Evolutionary conservation across 2,888 invertebrate species (phyloP).

Genomic region (Anagyrus pseudococci): DNA sequence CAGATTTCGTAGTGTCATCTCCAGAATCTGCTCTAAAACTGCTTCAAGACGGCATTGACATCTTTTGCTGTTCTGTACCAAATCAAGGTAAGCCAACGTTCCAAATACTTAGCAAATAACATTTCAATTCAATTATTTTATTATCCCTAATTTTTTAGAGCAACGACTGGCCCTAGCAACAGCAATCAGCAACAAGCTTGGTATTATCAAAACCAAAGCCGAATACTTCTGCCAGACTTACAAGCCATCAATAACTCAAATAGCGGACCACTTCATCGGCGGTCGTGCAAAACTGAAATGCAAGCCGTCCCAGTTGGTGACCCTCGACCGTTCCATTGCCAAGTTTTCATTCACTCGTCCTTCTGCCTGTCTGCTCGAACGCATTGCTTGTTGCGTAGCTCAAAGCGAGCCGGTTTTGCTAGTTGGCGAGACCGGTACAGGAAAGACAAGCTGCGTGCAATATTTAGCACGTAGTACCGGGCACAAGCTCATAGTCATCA

Average conservation of each 20-base stretch:
- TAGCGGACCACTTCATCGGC: conserved; percentile 68
- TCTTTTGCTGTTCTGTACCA: conserved; percentile 84
- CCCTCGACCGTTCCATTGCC: conserved; percentile 59
- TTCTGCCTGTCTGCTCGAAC: conserved; percentile 83
- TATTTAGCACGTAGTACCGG: conserved; percentile 85
- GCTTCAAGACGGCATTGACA: conserved; percentile 88
- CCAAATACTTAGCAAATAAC: neutral
- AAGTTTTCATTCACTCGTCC: conserved; percentile 86
- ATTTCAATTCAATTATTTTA: neutral
- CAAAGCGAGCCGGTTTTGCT: conserved; percentile 89
- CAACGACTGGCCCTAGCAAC: conserved; percentile 73
- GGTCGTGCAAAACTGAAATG: conserved; percentile 69
- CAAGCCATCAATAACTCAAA: conserved; percentile 77
- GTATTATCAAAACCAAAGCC: conserved; percentile 81
- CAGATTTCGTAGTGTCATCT: conserved; percentile 77
- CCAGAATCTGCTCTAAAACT: conserved; percentile 73
- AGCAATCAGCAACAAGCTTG: conserved; percentile 80
- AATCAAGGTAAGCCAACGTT: conserved; percentile 54
- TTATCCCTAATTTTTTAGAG: conserved; percentile 53
- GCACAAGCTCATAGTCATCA: conserved; percentile 89
- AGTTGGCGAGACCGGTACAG: conserved; percentile 98
- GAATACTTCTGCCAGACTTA: conserved; percentile 80
- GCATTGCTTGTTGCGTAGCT: conserved; percentile 82
- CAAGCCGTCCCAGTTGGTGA: conserved; percentile 44
- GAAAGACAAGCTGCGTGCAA: conserved; percentile 95